Evolutionary conservation across 1,140 invertebrate species (phyloP).

Genomic region (Camponotus pennsylvanicus): DNA sequence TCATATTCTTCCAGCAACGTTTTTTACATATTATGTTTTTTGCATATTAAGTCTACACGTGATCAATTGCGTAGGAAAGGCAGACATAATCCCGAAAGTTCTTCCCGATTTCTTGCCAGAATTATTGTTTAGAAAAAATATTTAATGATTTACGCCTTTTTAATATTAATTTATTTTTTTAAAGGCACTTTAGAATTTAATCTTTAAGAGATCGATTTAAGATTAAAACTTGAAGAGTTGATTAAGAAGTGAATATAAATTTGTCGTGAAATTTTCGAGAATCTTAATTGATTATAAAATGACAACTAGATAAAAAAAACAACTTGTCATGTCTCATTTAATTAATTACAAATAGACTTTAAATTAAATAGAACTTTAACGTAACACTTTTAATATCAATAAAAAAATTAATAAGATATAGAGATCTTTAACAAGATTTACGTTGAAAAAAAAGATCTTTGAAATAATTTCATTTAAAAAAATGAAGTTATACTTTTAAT

Average conservation of each 20-base stretch:
- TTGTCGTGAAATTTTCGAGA: too few species aligned
- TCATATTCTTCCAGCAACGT: constrained; percentile 1
- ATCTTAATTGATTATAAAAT: too few species aligned
- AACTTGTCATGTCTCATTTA: neutral
- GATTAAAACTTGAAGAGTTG: too few species aligned
- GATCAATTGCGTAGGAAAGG: neutral
- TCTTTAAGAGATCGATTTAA: too few species aligned
- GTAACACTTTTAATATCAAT: neutral
- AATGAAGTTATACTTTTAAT: too few species aligned
- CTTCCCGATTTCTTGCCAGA: neutral
- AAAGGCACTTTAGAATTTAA: neutral
- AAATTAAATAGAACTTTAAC: neutral
- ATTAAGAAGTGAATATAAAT: too few species aligned
- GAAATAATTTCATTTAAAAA: too few species aligned
- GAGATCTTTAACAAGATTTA: neutral
- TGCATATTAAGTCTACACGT: neutral
- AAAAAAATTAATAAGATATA: neutral
- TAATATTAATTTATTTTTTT: neutral
- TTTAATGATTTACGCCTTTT: neutral
- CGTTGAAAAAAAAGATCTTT: neutral
- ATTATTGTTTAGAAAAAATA: neutral
- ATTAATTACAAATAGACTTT: too few species aligned
- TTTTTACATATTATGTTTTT: constrained; percentile 7
- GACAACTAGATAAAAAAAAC: neutral
- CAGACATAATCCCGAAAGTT: neutral